Percentiles rank a stretch among this genome's conserved stretches.
Evolutionary conservation across 2,113 vertebrate genomes (phyloP).

Genomic region (Turnix velox): DNA sequence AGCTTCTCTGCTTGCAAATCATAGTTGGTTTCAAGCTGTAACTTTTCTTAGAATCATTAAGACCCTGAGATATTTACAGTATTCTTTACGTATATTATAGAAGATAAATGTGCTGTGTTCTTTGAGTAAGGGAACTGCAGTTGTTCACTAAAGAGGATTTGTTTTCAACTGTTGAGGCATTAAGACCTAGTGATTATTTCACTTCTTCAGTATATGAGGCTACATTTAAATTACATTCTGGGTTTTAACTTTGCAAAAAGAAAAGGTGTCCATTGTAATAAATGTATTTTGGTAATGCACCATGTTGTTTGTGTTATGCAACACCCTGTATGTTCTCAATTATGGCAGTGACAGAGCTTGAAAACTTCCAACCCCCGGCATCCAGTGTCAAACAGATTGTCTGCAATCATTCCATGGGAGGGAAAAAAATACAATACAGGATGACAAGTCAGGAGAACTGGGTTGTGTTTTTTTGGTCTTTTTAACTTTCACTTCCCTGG

Average conservation of each 20-base stretch:
- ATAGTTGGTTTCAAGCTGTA: neutral
- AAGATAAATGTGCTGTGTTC: neutral
- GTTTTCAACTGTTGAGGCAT: conserved; percentile 31
- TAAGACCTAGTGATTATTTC: conserved; percentile 3
- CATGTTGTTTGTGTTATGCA: conserved; percentile 24
- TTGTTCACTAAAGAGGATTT: conserved; percentile 30
- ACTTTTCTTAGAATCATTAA: neutral
- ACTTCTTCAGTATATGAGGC: conserved; percentile 28
- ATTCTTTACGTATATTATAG: conserved; percentile 41
- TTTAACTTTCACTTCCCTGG: neutral
- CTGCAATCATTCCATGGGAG: neutral
- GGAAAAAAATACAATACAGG: neutral
- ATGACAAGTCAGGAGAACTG: neutral
- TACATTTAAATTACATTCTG: conserved; percentile 1
- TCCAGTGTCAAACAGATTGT: neutral
- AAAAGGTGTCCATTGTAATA: neutral
- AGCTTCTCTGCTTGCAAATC: neutral
- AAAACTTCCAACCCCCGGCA: neutral
- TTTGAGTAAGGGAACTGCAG: conserved; percentile 15
- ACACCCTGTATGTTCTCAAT: neutral
- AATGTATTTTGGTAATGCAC: neutral
- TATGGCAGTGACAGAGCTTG: neutral
- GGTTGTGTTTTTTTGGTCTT: neutral
- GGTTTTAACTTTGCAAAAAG: neutral
- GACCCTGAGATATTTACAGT: conserved; percentile 18